Percentiles rank a stretch among this genome's conserved stretches.
Evolutionary conservation across 1,140 invertebrate genomes (phyloP).

Genomic region (Temnothorax curvispinosus): DNA sequence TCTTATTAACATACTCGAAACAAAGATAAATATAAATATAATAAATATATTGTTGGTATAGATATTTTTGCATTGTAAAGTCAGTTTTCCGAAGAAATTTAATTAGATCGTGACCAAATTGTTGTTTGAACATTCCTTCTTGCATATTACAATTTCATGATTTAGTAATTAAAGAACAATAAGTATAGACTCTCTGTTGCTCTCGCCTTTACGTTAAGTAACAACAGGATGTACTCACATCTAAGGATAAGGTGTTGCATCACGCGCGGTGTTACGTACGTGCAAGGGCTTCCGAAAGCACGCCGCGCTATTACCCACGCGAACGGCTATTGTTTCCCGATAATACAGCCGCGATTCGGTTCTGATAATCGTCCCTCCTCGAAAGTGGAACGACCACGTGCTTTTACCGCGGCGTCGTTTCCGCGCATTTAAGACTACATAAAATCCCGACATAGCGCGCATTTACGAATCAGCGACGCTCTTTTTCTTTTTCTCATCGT

Average conservation of each 20-base stretch:
- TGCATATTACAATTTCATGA: neutral
- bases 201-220: constrained; percentile 14
- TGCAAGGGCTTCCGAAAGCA: constrained; percentile 27
- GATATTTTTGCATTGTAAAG: constrained; percentile 20
- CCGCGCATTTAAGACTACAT: neutral
- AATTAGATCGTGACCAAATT: constrained; percentile 62
- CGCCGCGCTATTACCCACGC: neutral
- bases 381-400: constrained; percentile 25
- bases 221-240: neutral
- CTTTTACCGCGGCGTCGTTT: constrained; percentile 47
- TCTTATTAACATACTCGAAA: neutral
- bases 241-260: neutral
- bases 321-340: constrained; percentile 61
- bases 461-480: constrained; percentile 59
- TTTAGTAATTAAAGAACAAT: constrained; percentile 28
- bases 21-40: neutral
- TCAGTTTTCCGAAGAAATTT: constrained; percentile 43
- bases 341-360: constrained; percentile 29
- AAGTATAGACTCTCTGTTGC: constrained; percentile 16
- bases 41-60: constrained; percentile 37
- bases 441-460: constrained; percentile 22
- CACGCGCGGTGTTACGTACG: neutral
- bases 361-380: constrained; percentile 45
- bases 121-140: constrained; percentile 10
- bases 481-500: constrained; percentile 26